phyloP scores from a whole-genome alignment of 2,797 vertebrate genomes.

The Rhinophrynus dorsalis region DNA sequence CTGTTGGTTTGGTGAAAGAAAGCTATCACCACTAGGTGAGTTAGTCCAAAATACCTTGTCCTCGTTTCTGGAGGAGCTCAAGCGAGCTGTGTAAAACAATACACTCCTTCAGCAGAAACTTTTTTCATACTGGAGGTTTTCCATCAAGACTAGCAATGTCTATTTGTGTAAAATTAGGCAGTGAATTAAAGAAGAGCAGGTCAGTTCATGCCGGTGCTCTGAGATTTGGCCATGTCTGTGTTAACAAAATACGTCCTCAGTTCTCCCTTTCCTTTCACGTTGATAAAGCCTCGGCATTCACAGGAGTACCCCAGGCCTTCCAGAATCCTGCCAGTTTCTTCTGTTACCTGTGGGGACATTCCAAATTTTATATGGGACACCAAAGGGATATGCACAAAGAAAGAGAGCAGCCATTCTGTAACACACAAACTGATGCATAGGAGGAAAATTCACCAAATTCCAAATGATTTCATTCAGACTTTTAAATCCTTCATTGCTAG shows the following conservation, averaged over 20 bases:
- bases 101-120: neutral
- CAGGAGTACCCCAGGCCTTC: conserved; percentile 88
- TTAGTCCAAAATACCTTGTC: neutral
- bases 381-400: no score
- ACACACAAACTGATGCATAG: no score
- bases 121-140: neutral
- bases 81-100: neutral
- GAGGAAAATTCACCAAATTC: no score
- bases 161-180: conserved; percentile 28
- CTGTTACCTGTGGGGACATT: conserved; percentile 79
- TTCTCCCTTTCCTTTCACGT: conserved; percentile 96
- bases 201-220: conserved; percentile 86
- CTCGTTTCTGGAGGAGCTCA: neutral
- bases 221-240: conserved; percentile 91
- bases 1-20: neutral
- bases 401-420: no score
- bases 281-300: conserved; percentile 91
- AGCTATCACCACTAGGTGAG: neutral
- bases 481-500: no score
- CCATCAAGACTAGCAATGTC: neutral
- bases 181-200: neutral
- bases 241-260: conserved; percentile 94
- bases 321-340: conserved; percentile 84
- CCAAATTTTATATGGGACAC: neutral
- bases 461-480: no score